Evolutionary conservation across 2,113 vertebrate species (phyloP).

Genomic region (Grantiella picta): DNA sequence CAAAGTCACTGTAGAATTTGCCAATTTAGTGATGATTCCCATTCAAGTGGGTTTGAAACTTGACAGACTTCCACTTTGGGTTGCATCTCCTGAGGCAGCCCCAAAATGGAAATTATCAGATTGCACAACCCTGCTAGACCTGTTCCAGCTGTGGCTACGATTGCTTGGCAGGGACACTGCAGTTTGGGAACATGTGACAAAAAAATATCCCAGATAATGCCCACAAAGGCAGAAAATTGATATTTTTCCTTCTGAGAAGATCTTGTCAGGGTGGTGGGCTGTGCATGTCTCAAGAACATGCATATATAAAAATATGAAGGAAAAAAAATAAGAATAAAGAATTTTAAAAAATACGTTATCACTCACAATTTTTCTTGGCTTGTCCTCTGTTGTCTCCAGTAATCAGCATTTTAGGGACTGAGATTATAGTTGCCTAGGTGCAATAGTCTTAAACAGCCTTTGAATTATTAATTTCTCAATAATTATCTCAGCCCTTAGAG

Average conservation of each 20-base stretch:
- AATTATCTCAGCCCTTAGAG: background rate
- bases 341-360: background rate
- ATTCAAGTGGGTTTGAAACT: slow-evolving; percentile 33
- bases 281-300: rapidly evolving
- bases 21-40: background rate
- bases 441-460: background rate
- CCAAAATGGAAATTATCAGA: background rate
- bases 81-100: background rate
- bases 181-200: background rate
- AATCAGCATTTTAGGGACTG: background rate
- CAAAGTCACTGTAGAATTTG: background rate
- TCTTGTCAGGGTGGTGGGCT: background rate
- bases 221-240: background rate
- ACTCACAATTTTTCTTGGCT: background rate
- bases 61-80: slow-evolving; percentile 5
- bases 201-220: background rate
- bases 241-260: background rate
- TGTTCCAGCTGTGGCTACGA: background rate
- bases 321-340: background rate
- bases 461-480: background rate
- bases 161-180: background rate
- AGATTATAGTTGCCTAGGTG: background rate
- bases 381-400: background rate
- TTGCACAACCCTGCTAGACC: slow-evolving; percentile 11
- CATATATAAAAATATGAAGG: rapidly evolving